Evolutionary conservation across 2,888 invertebrate species (phyloP), one percentile per base, ranked within the genome.

Genomic region (Pseudeuparius sepicola): DNA sequence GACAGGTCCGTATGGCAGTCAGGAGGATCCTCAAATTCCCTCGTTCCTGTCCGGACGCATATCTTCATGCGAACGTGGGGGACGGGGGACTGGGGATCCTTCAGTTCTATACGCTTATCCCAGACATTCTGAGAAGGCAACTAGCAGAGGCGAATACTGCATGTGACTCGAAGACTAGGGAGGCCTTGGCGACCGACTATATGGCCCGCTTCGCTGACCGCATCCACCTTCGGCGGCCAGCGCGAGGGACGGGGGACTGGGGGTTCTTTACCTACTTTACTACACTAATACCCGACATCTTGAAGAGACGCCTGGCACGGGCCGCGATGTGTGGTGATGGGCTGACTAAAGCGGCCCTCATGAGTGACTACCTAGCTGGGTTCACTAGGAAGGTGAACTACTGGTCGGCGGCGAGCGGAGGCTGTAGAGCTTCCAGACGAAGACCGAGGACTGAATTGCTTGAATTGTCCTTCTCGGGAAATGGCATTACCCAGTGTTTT

Each of bases 11-110:
- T 4, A 14, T 38, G 27, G 7, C 38, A 15, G 26, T 37, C 13
- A 17, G 42, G 5, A 9, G 24, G 11, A 57, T 59, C 50, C 62
- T 67, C 64, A 67, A 67, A 64, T 64, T 68, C 63, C 57, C 64
- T 61, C 61, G 63, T 4, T 51, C 43, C 49, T 53, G 29, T 45
- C 51, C 42, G 42, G 49, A 41, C 54, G 54, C 46, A 48, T 52
- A 30, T 45, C 44, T 41, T 42, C 51, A 36, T 41, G 47, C 37
- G 24, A 43, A 36, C 33, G 29, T 36, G 34, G 33, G 27, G 46
- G 46, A 41, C 6, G 37, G 48, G 6, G 39, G 41, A 10, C 18
- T 41, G n/a, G 41, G 39, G 15, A 33, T 37, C 2, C 23, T 37
- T 14, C 24, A 14, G 3, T 11, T 31, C 7, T 11, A 18, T 3